Percentiles rank a stretch among this genome's conserved stretches.
Evolutionary conservation across 23 tunicate species (phyloP).

Genomic region (Botrylloides violaceus): DNA sequence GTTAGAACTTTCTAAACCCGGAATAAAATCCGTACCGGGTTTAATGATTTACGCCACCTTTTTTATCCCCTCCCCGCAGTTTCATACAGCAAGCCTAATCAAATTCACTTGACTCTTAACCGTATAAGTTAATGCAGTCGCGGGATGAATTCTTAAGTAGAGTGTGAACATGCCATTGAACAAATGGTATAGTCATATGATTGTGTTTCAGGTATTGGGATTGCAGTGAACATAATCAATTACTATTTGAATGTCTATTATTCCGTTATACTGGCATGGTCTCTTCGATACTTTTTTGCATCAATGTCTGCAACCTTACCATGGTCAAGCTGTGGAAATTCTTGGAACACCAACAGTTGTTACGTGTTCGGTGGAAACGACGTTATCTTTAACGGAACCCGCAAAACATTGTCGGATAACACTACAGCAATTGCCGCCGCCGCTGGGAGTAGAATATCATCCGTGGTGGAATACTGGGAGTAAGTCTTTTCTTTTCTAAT

Average conservation of each 20-base stretch:
- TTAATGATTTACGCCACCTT: too few species aligned
- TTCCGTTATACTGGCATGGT: constrained; percentile 87
- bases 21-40: too few species aligned
- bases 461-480: constrained; percentile 85
- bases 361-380: constrained; percentile 46
- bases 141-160: too few species aligned
- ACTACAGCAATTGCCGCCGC: background rate
- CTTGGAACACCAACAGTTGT: constrained; percentile 68
- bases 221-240: constrained; percentile 88
- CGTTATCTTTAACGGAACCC: background rate
- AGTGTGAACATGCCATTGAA: too few species aligned
- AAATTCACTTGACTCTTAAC: too few species aligned
- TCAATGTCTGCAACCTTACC: constrained; percentile 70
- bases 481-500: constrained; percentile 49
- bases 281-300: constrained; percentile 79
- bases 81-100: too few species aligned
- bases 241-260: constrained; percentile 77
- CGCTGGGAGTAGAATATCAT: constrained; percentile 20
- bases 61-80: too few species aligned
- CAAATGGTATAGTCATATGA: too few species aligned
- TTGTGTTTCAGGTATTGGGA: constrained; percentile 44
- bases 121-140: too few species aligned
- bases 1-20: too few species aligned
- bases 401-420: too few species aligned
- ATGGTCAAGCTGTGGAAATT: constrained; percentile 72